phyloP scores from a whole-genome alignment of 2,797 vertebrate genomes.

The Paedocypris micromegethes region DNA sequence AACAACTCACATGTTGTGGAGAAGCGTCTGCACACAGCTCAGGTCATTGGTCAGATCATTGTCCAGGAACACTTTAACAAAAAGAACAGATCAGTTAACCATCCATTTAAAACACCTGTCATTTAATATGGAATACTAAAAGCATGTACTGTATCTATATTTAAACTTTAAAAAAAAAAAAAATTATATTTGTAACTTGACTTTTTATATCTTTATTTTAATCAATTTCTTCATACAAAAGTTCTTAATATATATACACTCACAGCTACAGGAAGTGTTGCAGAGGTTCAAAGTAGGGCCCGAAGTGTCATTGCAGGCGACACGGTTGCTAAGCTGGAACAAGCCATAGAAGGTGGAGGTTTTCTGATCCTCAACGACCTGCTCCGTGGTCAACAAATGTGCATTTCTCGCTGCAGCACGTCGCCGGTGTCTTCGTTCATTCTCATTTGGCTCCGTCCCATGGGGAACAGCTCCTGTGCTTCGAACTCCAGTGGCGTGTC shows the following conservation, averaged over 20 bases:
- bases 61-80: conserved; percentile 49
- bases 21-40: conserved; percentile 45
- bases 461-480: too few relatives aligned
- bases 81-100: background rate
- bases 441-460: too few relatives aligned
- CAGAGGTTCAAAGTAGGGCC: conserved; percentile 45
- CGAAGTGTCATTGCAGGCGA: conserved; percentile 43
- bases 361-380: background rate
- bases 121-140: too few relatives aligned
- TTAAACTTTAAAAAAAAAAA: background rate
- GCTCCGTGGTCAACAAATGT: background rate
- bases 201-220: background rate
- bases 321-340: conserved; percentile 54
- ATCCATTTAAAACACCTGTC: conserved; percentile 6
- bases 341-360: conserved; percentile 49
- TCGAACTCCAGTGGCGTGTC: too few relatives aligned
- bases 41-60: conserved; percentile 52
- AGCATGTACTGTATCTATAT: too few relatives aligned
- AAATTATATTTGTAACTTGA: background rate
- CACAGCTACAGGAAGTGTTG: conserved; percentile 42
- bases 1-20: conserved; percentile 29
- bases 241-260: conserved; percentile 29
- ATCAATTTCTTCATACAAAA: background rate
- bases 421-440: too few relatives aligned
- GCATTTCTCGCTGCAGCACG: background rate